Conservation (phyloP, 2,797 vertebrate genomes). For the Spinus pinus region DNA sequence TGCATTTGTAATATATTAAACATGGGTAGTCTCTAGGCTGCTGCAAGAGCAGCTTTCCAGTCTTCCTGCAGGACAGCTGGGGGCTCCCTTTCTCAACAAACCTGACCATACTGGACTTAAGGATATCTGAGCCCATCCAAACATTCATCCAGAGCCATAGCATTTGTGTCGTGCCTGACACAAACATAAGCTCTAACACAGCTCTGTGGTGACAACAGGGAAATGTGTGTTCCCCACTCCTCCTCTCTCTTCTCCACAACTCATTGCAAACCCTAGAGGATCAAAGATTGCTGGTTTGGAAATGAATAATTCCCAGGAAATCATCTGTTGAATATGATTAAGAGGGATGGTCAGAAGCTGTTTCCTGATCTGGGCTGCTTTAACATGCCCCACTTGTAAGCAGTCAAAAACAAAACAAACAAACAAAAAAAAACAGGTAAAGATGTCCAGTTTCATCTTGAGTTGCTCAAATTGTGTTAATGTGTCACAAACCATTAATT, state of each 20-base stretch:
- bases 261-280: not conserved
- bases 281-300: not conserved
- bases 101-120: not conserved
- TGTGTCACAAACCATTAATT: slow-evolving; percentile 18
- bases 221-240: not conserved
- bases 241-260: not conserved
- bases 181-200: not conserved
- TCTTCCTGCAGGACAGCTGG: not conserved
- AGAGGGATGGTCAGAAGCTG: not conserved
- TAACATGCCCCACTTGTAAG: not conserved
- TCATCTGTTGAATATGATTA: not conserved
- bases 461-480: not conserved
- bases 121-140: not conserved
- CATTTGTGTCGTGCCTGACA: not conserved
- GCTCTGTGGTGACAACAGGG: not conserved
- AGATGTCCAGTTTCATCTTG: slow-evolving; percentile 12
- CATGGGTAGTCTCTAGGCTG: not conserved
- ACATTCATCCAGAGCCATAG: not conserved
- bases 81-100: not conserved
- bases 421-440: not conserved
- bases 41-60: not conserved
- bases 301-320: not conserved
- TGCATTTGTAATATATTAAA: not conserved
- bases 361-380: not conserved
- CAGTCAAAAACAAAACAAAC: not conserved